These are phyloP conservation scores for Drosophila yakuba DNA, from an alignment of 1,140 invertebrate genomes.

Conservation along the genomic window DNA sequence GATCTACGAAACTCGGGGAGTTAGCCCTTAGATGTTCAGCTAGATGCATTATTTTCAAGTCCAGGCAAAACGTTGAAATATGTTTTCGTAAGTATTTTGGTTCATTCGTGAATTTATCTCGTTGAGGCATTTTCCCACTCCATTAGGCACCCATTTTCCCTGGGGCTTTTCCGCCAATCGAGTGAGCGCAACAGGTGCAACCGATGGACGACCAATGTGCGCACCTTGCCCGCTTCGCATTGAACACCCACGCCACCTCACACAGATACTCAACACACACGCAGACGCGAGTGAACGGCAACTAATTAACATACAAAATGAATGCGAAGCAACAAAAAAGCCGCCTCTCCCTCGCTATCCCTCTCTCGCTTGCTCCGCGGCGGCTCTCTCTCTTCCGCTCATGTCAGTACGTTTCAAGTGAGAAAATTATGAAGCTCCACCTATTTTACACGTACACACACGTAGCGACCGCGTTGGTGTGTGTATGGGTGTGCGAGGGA, in stretches of 20 bases:
- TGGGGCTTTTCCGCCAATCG: conserved; percentile 54
- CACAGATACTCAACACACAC: conserved; percentile 21
- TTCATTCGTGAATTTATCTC: too few species aligned
- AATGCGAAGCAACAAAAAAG: conserved; percentile 44
- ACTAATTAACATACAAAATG: conserved; percentile 80
- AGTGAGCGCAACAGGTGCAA: conserved; percentile 70
- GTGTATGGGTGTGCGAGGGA: conserved; percentile 14
- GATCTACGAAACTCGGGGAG: conserved; percentile 1
- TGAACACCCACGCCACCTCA: conserved; percentile 69
- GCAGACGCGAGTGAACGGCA: conserved; percentile 24
- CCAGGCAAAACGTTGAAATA: too few species aligned
- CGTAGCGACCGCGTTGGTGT: conserved; percentile 7
- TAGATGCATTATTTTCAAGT: too few species aligned
- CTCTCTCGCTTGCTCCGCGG: conserved; percentile 15
- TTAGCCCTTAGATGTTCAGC: too few species aligned
- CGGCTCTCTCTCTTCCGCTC: conserved; percentile 28
- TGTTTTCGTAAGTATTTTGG: too few species aligned
- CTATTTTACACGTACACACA: conserved; percentile 67
- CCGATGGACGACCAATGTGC: conserved; percentile 52
- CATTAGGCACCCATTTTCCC: background rate
- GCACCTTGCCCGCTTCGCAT: conserved; percentile 66
- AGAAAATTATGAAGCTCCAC: conserved; percentile 81
- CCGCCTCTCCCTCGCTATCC: conserved; percentile 32
- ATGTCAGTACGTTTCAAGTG: conserved; percentile 49
- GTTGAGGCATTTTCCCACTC: too few species aligned